Evolutionary conservation across 2,797 vertebrate genomes (phyloP).

Genomic region (Poeciliopsis gracilis): DNA sequence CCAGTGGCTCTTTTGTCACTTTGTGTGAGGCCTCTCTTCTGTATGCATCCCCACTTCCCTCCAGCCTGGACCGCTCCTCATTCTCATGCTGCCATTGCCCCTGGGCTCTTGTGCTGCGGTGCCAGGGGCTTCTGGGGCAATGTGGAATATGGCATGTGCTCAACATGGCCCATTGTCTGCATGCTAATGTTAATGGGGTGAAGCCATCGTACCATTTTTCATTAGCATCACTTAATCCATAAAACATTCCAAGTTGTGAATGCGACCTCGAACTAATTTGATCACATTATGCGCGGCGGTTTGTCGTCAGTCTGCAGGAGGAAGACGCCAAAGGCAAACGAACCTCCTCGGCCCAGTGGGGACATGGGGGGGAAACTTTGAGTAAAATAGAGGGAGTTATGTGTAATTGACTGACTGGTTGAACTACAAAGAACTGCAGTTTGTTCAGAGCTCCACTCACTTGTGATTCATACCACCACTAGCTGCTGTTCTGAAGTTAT

Average conservation of each 20-base stretch:
- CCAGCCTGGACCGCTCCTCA: constrained; percentile 70
- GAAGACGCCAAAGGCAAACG: constrained; percentile 22
- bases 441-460: constrained; percentile 29
- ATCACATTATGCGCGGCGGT: constrained; percentile 52
- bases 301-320: constrained; percentile 11
- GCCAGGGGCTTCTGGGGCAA: constrained; percentile 79
- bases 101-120: constrained; percentile 76
- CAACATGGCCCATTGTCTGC: constrained; percentile 75
- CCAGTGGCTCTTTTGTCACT: constrained; percentile 80
- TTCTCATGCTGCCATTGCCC: constrained; percentile 82
- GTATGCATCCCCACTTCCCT: constrained; percentile 80
- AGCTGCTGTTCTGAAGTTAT: constrained; percentile 49
- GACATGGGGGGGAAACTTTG: constrained; percentile 30
- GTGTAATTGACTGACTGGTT: constrained; percentile 39
- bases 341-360: constrained; percentile 23
- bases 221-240: constrained; percentile 68
- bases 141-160: constrained; percentile 75
- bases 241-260: constrained; percentile 59
- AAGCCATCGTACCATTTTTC: constrained; percentile 68
- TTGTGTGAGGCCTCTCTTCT: constrained; percentile 82
- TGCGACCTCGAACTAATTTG: constrained; percentile 58
- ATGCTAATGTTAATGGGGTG: constrained; percentile 76
- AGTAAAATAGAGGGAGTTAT: constrained; percentile 27
- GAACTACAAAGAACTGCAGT: constrained; percentile 44
- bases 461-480: constrained; percentile 46